Conservation (phyloP, 1,140 invertebrate species). For the Magallana ariakensis region DNA sequence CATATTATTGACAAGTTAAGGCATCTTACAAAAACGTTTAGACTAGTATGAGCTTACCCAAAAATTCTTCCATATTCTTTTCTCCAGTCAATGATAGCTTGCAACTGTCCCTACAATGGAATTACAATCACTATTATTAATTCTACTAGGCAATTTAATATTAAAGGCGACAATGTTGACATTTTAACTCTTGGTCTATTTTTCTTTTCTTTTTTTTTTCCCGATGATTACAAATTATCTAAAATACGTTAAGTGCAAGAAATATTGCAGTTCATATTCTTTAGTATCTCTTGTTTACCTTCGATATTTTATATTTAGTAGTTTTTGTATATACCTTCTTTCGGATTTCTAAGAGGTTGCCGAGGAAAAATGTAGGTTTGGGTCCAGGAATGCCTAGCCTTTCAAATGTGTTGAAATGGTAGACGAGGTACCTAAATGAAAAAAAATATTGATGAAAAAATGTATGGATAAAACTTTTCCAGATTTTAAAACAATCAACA, state of each 20-base stretch:
- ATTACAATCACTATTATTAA: constrained; percentile 25
- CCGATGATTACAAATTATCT: no score
- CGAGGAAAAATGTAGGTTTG: constrained; percentile 65
- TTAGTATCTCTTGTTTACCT: not conserved
- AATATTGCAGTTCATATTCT: no score
- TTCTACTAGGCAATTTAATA: not conserved
- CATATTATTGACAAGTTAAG: not conserved
- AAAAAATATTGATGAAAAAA: not conserved
- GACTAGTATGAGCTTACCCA: constrained; percentile 57
- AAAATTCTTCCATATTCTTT: constrained; percentile 69
- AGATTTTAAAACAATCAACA: no score
- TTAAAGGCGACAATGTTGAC: no score
- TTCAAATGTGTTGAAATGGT: constrained; percentile 70
- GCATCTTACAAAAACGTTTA: not conserved
- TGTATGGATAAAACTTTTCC: no score
- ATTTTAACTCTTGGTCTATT: no score
- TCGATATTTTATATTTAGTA: not conserved
- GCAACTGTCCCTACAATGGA: constrained; percentile 68
- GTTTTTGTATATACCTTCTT: constrained; percentile 62
- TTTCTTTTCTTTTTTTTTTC: no score
- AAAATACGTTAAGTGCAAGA: no score
- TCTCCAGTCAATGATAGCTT: constrained; percentile 70
- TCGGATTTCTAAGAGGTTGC: constrained; percentile 69
- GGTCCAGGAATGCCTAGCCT: constrained; percentile 70
- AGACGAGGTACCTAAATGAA: constrained; percentile 19